Evolutionary conservation across 2,113 vertebrate genomes (phyloP).

Genomic region (Heptranchias perlo): DNA sequence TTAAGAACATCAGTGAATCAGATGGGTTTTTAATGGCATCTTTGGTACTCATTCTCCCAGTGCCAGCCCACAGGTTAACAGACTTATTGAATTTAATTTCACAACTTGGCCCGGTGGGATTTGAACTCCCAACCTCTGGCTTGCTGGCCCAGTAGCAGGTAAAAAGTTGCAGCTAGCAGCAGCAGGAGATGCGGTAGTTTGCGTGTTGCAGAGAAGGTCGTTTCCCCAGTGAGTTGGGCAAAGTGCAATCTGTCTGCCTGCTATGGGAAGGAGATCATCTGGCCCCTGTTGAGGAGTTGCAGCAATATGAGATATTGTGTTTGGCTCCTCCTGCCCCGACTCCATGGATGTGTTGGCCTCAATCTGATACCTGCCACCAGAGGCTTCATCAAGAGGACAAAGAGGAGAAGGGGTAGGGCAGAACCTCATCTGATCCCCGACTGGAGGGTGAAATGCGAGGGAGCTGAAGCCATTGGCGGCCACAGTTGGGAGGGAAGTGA

Average conservation of each 20-base stretch:
- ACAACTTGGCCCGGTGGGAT: neutral
- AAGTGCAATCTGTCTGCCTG: neutral
- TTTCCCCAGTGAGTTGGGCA: neutral
- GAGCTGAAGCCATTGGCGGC: neutral
- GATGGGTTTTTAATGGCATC: too few relatives aligned
- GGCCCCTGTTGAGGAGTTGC: neutral
- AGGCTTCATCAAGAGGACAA: neutral
- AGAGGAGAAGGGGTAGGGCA: neutral
- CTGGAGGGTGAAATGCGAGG: neutral
- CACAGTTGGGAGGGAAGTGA: neutral
- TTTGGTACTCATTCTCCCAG: neutral
- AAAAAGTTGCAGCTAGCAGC: neutral
- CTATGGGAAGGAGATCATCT: too few relatives aligned
- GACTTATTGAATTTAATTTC: neutral
- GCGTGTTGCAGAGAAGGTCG: neutral
- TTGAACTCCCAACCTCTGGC: neutral
- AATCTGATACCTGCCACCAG: neutral
- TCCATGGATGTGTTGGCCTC: neutral
- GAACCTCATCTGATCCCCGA: neutral
- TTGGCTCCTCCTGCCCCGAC: neutral
- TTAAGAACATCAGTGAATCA: neutral
- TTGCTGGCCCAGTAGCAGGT: neutral
- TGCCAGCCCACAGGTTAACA: neutral
- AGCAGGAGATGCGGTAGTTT: neutral
- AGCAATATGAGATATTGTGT: neutral